A percentile compares a stretch with the other conserved stretches of the same genome.
Evolutionary conservation across 2,113 vertebrate genomes (phyloP).

Genomic region (Syngnathus floridae): DNA sequence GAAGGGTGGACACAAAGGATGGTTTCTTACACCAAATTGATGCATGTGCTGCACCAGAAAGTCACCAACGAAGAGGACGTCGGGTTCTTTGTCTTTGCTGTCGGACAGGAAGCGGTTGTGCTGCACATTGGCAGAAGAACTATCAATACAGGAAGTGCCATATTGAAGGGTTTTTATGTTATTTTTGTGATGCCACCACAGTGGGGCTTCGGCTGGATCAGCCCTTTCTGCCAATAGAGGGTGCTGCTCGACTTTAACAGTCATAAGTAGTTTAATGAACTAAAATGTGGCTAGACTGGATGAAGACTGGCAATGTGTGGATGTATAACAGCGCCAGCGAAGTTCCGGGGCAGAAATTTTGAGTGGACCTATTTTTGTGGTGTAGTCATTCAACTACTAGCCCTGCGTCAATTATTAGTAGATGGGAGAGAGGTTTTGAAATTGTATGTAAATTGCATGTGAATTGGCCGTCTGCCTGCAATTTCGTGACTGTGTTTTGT

Average conservation of each 20-base stretch:
- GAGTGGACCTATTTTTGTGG: too few relatives aligned
- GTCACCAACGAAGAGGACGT: conserved; percentile 84
- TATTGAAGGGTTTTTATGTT: neutral
- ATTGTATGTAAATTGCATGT: neutral
- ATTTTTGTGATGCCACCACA: neutral
- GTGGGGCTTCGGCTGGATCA: neutral
- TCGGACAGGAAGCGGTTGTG: conserved; percentile 83
- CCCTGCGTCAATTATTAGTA: neutral
- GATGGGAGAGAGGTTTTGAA: neutral
- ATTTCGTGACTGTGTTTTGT: neutral
- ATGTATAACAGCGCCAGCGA: too few relatives aligned
- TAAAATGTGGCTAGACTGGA: too few relatives aligned
- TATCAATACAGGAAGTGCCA: neutral
- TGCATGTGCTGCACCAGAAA: conserved; percentile 83
- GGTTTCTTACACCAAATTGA: conserved; percentile 78
- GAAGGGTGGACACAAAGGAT: neutral
- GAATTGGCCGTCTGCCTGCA: neutral
- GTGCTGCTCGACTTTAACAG: too few relatives aligned
- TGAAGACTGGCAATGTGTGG: too few relatives aligned
- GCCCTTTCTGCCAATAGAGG: too few relatives aligned
- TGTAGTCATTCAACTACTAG: too few relatives aligned
- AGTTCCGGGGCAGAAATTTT: too few relatives aligned
- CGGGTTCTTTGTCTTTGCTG: conserved; percentile 85
- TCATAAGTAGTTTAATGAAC: too few relatives aligned
- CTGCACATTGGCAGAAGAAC: conserved; percentile 45